A percentile compares a stretch with the other conserved stretches of the same genome.
Conservation (phyloP, 2,113 vertebrate genomes). For the Malaclemys terrapin region DNA sequence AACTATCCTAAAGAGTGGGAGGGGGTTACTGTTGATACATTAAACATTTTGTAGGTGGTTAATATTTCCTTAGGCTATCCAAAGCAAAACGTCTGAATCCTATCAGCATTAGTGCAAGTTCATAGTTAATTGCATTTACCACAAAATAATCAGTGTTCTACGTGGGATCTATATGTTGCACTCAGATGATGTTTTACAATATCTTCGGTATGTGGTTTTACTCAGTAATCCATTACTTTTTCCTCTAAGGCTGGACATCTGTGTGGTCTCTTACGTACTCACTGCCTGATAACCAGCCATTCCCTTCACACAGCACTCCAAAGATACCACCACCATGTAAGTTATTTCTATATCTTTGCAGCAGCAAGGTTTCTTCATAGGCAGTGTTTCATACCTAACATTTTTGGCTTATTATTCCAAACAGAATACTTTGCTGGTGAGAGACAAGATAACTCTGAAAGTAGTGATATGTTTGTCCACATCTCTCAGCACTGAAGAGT, state of each 20-base stretch:
- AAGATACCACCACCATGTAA: conserved; percentile 76
- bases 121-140: not conserved
- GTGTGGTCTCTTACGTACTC: conserved; percentile 51
- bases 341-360: not conserved
- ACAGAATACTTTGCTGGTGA: not conserved
- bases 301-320: conserved; percentile 68
- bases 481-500: not conserved
- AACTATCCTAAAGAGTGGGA: not conserved
- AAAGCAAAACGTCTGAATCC: not conserved
- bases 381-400: not conserved
- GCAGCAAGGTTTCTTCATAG: not conserved
- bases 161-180: not conserved
- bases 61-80: not conserved
- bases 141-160: not conserved
- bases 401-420: not conserved
- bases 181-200: not conserved
- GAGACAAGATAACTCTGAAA: not conserved
- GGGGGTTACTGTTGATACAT: not conserved
- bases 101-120: not conserved
- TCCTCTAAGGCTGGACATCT: conserved; percentile 79
- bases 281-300: conserved; percentile 53
- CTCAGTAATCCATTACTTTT: not conserved
- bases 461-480: not conserved
- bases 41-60: not conserved
- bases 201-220: not conserved